Evolutionary conservation across 1,140 invertebrate genomes (phyloP).

Genomic region (Ylistrum balloti): DNA sequence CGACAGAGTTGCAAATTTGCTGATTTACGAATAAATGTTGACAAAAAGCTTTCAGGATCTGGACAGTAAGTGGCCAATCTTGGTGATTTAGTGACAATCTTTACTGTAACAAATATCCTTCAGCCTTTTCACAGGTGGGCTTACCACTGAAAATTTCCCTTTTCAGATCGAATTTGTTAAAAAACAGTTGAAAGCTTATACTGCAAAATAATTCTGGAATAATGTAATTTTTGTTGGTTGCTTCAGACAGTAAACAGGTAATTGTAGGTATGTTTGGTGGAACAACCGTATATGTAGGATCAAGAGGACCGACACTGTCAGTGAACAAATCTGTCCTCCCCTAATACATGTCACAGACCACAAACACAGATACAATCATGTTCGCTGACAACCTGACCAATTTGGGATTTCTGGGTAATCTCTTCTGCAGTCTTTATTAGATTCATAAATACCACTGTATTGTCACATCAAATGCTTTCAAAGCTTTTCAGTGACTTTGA

Average conservation of each 20-base stretch:
- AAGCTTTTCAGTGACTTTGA: constrained; percentile 4
- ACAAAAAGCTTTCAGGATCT: constrained; percentile 19
- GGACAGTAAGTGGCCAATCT: constrained; percentile 32
- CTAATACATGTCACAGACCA: background rate
- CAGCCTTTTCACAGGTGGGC: constrained; percentile 10
- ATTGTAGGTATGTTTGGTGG: constrained; percentile 19
- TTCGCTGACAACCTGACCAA: background rate
- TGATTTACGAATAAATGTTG: constrained; percentile 11
- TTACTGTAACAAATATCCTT: background rate
- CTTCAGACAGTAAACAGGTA: background rate
- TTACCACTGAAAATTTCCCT: background rate
- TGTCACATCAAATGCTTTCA: constrained; percentile 11
- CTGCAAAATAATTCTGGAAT: background rate
- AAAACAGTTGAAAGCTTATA: background rate
- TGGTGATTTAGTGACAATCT: constrained; percentile 3
- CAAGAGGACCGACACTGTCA: background rate
- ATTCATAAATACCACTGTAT: constrained; percentile 16
- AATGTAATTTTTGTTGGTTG: background rate
- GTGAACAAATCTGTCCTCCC: background rate
- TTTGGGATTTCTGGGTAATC: background rate
- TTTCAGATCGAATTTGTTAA: background rate
- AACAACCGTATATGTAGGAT: background rate
- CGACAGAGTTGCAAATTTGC: constrained; percentile 25
- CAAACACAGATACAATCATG: background rate
- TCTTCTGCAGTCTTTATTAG: background rate